A percentile compares a stretch with the other conserved stretches of the same genome.
Conservation (phyloP, 2,797 vertebrate species). For the Erithacus rubecula region DNA sequence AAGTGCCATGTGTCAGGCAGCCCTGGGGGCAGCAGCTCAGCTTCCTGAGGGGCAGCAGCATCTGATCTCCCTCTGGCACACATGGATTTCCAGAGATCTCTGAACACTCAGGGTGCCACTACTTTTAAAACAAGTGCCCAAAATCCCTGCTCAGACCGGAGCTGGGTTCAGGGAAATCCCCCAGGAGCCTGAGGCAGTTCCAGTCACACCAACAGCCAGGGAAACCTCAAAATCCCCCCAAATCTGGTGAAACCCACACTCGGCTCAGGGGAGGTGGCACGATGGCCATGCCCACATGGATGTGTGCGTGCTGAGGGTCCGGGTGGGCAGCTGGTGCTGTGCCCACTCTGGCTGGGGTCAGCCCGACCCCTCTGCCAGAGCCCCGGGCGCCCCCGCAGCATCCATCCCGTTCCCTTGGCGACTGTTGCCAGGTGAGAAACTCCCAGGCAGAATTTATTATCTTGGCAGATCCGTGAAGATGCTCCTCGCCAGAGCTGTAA, state of each 20-base stretch:
- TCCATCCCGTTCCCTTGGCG: slow-evolving; percentile 50
- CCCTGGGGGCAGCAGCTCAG: accelerated
- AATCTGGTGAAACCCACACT: neutral
- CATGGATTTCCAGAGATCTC: neutral
- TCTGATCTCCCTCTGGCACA: neutral
- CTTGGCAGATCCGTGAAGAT: neutral
- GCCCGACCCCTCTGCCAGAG: neutral
- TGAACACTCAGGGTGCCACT: neutral
- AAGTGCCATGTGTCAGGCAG: neutral
- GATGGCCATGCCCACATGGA: accelerated
- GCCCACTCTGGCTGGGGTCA: accelerated
- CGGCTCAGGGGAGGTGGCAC: accelerated
- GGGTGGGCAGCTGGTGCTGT: accelerated
- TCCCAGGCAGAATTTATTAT: slow-evolving; percentile 33
- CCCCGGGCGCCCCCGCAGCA: neutral
- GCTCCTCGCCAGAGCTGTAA: neutral
- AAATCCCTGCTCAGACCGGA: accelerated
- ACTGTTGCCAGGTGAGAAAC: slow-evolving; percentile 64
- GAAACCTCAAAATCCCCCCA: neutral
- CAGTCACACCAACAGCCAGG: neutral
- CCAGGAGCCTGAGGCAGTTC: neutral
- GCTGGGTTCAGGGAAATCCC: accelerated
- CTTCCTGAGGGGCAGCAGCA: neutral
- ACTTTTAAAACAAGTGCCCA: neutral
- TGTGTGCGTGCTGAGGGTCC: neutral